Evolutionary conservation across 92 coral and sea anemone species (phyloP).

Genomic region (Umimayanthus kanabou): DNA sequence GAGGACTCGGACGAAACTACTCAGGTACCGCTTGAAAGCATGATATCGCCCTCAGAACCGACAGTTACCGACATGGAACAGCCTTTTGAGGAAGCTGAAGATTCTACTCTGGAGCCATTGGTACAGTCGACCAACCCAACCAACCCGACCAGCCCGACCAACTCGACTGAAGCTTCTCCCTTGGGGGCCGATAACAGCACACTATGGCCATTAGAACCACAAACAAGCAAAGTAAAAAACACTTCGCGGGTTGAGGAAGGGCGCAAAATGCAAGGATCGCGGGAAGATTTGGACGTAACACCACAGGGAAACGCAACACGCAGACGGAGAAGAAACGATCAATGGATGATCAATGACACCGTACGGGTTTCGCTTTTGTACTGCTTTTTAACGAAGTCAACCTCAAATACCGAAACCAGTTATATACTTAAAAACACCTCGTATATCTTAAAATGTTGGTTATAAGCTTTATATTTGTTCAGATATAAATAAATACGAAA

Average conservation of each 20-base stretch:
- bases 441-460: no score
- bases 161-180: background rate
- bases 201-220: background rate
- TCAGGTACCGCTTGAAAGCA: background rate
- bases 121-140: background rate
- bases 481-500: no score
- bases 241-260: background rate
- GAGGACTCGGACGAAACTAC: background rate
- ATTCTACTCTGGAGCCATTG: background rate
- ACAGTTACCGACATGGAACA: background rate
- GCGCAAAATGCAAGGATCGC: background rate
- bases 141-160: no score
- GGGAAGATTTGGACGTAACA: background rate
- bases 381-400: no score
- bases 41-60: background rate
- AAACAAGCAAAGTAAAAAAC: background rate
- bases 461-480: no score
- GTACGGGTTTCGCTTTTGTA: background rate
- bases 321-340: conserved; percentile 24
- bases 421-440: no score
- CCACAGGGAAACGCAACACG: background rate
- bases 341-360: background rate
- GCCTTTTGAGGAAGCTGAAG: background rate
- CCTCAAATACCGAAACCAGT: background rate
- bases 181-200: background rate